A percentile compares a stretch with the other conserved stretches of the same genome.
These are phyloP conservation scores for Drosophila gunungcola DNA, from an alignment of 1,140 invertebrate species.

Conservation along the genomic window DNA sequence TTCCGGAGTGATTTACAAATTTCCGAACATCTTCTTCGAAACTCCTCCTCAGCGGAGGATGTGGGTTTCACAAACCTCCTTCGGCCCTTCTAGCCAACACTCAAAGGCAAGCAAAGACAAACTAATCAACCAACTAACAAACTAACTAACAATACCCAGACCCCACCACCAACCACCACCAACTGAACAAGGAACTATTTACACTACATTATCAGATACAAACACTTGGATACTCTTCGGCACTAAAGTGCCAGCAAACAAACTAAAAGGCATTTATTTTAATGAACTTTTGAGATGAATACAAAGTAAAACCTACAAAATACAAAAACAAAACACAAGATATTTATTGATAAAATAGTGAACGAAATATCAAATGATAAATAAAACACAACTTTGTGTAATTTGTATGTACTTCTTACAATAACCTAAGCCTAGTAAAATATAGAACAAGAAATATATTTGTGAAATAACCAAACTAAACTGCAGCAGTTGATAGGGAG, in stretches of 20 bases:
- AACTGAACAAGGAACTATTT: conserved; percentile 69
- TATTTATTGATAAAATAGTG: conserved; percentile 26
- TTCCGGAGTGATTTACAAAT: conserved; percentile 55
- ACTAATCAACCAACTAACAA: conserved; percentile 44
- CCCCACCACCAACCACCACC: conserved; percentile 25
- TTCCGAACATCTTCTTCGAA: conserved; percentile 40
- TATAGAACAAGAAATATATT: conserved; percentile 24
- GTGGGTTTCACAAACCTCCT: conserved; percentile 26
- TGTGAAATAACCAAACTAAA: conserved; percentile 23
- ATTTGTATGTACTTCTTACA: conserved; percentile 43
- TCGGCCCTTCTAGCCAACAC: conserved; percentile 38
- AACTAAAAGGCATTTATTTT: conserved; percentile 82
- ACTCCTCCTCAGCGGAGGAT: conserved; percentile 12
- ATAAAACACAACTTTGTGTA: conserved; percentile 40
- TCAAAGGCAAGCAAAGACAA: conserved; percentile 47
- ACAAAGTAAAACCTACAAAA: conserved; percentile 45
- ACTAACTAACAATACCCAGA: conserved; percentile 45
- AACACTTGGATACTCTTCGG: conserved; percentile 52
- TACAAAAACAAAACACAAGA: conserved; percentile 37
- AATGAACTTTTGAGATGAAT: conserved; percentile 72
- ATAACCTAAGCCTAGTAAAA: conserved; percentile 37
- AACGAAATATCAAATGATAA: conserved; percentile 21
- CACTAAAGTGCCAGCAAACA: conserved; percentile 62
- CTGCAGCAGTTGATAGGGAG: conserved; percentile 33
- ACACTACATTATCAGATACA: conserved; percentile 59